Conservation (phyloP, 2,888 invertebrate species). For the Merodon equestris region DNA sequence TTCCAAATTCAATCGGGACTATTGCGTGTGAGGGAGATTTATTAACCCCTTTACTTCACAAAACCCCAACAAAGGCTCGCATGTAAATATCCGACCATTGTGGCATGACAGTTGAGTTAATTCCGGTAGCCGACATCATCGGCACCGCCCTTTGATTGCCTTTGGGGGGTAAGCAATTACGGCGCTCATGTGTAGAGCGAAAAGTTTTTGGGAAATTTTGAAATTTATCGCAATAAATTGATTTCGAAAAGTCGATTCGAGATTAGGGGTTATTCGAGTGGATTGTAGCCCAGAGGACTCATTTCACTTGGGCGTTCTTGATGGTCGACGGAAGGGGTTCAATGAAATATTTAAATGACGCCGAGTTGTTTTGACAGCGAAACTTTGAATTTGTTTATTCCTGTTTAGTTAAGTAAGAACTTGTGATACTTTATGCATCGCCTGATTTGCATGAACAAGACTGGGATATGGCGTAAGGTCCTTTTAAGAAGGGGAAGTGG, state of each 20-base stretch:
- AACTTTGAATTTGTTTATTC: background rate
- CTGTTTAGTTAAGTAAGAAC: too few relatives aligned
- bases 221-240: constrained; percentile 56
- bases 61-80: constrained; percentile 34
- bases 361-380: background rate
- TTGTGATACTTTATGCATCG: too few relatives aligned
- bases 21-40: constrained; percentile 29
- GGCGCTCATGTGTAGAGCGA: background rate
- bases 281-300: background rate
- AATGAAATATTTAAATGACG: background rate
- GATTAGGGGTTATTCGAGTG: constrained; percentile 29
- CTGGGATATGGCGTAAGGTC: too few relatives aligned
- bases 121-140: too few relatives aligned
- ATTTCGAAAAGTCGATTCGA: constrained; percentile 45
- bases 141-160: background rate
- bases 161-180: constrained; percentile 16
- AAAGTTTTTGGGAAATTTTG: constrained; percentile 38
- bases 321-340: background rate
- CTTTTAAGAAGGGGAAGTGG: too few relatives aligned
- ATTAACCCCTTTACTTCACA: constrained; percentile 49
- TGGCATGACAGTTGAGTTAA: too few relatives aligned
- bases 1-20: constrained; percentile 33
- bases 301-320: background rate
- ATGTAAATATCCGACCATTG: constrained; percentile 37
- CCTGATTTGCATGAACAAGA: too few relatives aligned